Base-by-base conservation (phyloP, 1,140 invertebrate genomes). In the Gerris buenoi region DNA sequence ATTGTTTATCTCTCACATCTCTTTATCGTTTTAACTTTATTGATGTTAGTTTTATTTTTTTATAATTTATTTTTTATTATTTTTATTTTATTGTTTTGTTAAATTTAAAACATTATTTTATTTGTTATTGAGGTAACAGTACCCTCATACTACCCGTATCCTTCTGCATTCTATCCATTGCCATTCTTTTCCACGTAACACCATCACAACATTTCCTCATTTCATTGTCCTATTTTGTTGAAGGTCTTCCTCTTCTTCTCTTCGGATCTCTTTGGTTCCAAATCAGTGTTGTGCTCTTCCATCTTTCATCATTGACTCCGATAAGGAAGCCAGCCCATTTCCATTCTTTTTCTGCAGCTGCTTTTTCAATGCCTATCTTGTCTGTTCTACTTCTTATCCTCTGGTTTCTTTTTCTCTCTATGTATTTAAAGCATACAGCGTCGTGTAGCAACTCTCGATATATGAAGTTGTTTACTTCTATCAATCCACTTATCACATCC, bases 261-360 rank as follows among this genome's bases (percentile, higher is more conserved):
- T 56, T 56, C 46, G 10, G 10, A 13, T 29, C 63, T 68, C 64
- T 65, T 18, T 64, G 64, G 22, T 64, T 33, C 67, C 67, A 66
- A 22, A 56, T 57, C 27, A 67, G 22, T 25, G 67, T 57, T 33
- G 46, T 68, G 15, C 62, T 59, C 5, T 25, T 61, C 68, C 68
- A 68, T 67, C 65, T 65, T n/a, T 67, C 59, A 46, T 68, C 68
- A 1, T 25, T 27, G 18, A 29, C 26, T 67, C 68, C 61, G 27
- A 59, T 59, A 22, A 68, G 27, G 46, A 67, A 65, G 56, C 65
- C 68, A 18, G 65, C 58, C 68, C 68, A 68, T 67, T n/a, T 67
- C 33, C 33, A 67, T 57, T 68, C 27, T 23, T 15, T 25, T 28
- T 26, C 14, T 23, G 14, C 13, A 14, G 27, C 27, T 64, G 18